These are phyloP conservation scores for Papilio demoleus DNA, from an alignment of 2,888 invertebrate species.

Conservation along the genomic window DNA sequence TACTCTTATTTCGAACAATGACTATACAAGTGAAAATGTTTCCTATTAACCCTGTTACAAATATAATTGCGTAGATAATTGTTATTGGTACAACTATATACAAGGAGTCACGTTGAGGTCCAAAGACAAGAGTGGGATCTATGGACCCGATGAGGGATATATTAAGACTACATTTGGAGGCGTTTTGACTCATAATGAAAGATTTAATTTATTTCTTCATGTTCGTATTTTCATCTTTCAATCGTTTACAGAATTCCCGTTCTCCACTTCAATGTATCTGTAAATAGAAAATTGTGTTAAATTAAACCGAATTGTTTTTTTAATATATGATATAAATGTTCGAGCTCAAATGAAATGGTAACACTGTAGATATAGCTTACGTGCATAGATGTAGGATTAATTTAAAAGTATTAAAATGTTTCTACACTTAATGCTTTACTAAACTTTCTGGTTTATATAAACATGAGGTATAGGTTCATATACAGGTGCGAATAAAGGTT, in stretches of 20 bases:
- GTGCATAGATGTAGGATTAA: no score
- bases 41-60: conserved; percentile 90
- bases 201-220: neutral
- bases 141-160: conserved; percentile 47
- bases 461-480: no score
- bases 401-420: no score
- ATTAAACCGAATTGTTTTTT: neutral
- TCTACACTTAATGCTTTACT: no score
- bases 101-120: conserved; percentile 81
- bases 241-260: neutral
- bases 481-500: no score
- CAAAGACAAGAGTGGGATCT: conserved; percentile 67
- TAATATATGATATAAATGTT: no score
- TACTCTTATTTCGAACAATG: conserved; percentile 90
- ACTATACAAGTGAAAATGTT: conserved; percentile 94
- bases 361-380: no score
- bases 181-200: conserved; percentile 40
- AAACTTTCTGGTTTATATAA: no score
- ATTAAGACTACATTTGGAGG: conserved; percentile 46
- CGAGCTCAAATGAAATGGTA: neutral
- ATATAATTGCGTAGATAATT: conserved; percentile 89
- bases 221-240: neutral
- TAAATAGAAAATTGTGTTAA: neutral
- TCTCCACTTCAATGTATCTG: conserved; percentile 7
- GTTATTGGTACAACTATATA: conserved; percentile 89